Evolutionary conservation across 2,888 invertebrate species (phyloP).

Genomic region (Agelastica alni): DNA sequence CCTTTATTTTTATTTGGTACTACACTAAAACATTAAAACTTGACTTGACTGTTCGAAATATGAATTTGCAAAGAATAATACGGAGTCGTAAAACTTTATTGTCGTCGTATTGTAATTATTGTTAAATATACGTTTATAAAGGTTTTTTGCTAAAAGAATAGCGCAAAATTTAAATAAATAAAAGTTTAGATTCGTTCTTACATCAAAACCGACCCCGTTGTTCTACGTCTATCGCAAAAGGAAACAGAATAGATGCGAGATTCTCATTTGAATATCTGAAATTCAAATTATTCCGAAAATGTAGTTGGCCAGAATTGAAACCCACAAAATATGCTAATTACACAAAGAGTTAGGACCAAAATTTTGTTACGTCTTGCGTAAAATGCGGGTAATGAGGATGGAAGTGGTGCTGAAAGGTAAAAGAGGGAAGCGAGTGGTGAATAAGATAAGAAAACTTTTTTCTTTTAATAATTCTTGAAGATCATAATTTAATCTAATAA

Average conservation of each 20-base stretch:
- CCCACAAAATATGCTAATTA: slow-evolving; percentile 38
- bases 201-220: neutral
- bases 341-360: slow-evolving; percentile 31
- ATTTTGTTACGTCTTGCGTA: slow-evolving; percentile 36
- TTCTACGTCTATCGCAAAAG: neutral
- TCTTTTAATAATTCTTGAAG: too few species aligned
- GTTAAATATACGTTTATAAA: too few species aligned
- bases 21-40: too few species aligned
- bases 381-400: slow-evolving; percentile 33
- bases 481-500: too few species aligned
- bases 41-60: too few species aligned
- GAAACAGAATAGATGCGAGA: slow-evolving; percentile 17
- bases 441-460: neutral
- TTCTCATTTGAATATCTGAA: slow-evolving; percentile 31
- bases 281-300: slow-evolving; percentile 37
- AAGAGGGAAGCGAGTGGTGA: neutral
- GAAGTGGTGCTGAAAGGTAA: slow-evolving; percentile 23
- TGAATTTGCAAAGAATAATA: too few species aligned
- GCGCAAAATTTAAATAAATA: too few species aligned
- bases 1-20: too few species aligned
- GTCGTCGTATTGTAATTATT: too few species aligned
- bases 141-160: too few species aligned
- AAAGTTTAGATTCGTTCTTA: too few species aligned
- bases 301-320: slow-evolving; percentile 37
- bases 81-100: too few species aligned